A percentile compares a stretch with the other conserved stretches of the same genome.
phyloP scores from a whole-genome alignment of 2,797 vertebrate genomes.

The Artibeus lituratus region DNA sequence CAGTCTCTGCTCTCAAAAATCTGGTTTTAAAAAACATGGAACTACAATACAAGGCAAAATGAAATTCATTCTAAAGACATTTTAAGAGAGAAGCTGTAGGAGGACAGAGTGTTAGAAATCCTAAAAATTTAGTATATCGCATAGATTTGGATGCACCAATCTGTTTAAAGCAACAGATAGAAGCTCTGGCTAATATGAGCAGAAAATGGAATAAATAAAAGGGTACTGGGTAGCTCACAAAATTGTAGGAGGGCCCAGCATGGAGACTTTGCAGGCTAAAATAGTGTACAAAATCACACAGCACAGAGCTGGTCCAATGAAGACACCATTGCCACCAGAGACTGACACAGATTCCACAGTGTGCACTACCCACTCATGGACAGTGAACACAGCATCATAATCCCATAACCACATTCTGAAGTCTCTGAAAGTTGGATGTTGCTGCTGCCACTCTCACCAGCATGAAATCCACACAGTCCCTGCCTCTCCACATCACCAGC shows the following conservation, averaged over 20 bases:
- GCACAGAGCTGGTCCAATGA: background rate
- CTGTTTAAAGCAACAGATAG: background rate
- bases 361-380: background rate
- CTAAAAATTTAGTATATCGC: background rate
- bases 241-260: background rate
- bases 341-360: background rate
- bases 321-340: background rate
- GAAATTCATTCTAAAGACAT: background rate
- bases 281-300: background rate
- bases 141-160: background rate
- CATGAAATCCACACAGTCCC: background rate
- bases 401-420: background rate
- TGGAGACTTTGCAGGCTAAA: background rate
- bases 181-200: background rate
- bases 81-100: background rate
- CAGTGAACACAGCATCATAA: background rate
- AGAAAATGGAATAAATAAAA: background rate
- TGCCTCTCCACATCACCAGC: background rate
- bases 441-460: background rate
- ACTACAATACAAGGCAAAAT: background rate
- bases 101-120: background rate
- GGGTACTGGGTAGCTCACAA: background rate
- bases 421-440: background rate
- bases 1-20: background rate
- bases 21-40: background rate